Conservation (phyloP, 2,797 vertebrate genomes). For the Aldrovandia affinis region DNA sequence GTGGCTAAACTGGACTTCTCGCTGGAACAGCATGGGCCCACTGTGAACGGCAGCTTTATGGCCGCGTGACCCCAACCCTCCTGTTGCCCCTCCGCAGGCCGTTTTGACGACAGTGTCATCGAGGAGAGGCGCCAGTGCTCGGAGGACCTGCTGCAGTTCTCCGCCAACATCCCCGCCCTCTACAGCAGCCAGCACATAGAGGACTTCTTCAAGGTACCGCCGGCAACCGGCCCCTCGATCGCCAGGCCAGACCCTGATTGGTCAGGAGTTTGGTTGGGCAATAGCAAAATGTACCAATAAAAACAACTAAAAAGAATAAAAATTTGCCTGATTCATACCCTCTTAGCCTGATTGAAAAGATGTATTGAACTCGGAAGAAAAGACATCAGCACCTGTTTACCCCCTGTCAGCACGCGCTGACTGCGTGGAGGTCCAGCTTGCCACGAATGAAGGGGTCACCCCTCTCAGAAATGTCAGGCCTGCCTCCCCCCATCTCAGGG, state of each 20-base stretch:
- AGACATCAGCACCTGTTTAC: too few species aligned
- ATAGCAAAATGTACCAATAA: too few species aligned
- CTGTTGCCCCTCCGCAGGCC: too few species aligned
- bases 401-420: too few species aligned
- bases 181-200: slow-evolving; percentile 90
- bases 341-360: too few species aligned
- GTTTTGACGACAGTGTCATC: slow-evolving; percentile 93
- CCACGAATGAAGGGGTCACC: too few species aligned
- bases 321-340: too few species aligned
- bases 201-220: slow-evolving; percentile 93
- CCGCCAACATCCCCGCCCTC: slow-evolving; percentile 92
- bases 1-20: not conserved
- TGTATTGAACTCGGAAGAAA: too few species aligned
- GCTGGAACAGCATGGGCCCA: not conserved
- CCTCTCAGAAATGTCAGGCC: too few species aligned
- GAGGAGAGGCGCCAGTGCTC: slow-evolving; percentile 96
- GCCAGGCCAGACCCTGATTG: not conserved
- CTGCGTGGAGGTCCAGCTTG: too few species aligned
- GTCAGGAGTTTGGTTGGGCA: not conserved
- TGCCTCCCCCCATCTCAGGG: too few species aligned
- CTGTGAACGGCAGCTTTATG: not conserved
- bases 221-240: not conserved
- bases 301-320: too few species aligned
- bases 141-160: slow-evolving; percentile 96
- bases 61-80: not conserved